phyloP scores from a whole-genome alignment of 2,888 invertebrate species.

The Drosophila yooni region DNA sequence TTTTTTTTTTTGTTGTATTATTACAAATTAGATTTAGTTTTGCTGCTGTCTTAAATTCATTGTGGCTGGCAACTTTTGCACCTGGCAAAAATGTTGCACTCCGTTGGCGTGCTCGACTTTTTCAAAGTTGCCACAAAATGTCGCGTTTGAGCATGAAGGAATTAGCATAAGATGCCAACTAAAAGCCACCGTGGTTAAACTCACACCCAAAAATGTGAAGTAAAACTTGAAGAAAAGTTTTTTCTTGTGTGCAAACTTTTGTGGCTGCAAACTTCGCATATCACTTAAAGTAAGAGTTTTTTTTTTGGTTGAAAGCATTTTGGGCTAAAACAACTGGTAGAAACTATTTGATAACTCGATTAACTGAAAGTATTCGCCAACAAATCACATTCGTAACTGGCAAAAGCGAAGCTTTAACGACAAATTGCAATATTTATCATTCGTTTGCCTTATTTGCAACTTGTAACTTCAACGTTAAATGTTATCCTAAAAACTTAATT shows the following conservation, averaged over 20 bases:
- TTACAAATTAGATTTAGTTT: constrained; percentile 65
- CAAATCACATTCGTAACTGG: background rate
- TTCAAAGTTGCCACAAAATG: constrained; percentile 29
- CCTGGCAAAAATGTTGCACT: constrained; percentile 9
- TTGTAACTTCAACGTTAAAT: background rate
- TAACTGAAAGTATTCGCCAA: background rate
- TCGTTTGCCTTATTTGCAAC: background rate
- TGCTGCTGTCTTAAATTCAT: constrained; percentile 7
- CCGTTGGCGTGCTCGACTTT: background rate
- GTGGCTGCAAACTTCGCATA: constrained; percentile 18
- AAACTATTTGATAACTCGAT: background rate
- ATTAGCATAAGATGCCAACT: constrained; percentile 37
- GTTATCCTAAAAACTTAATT: background rate
- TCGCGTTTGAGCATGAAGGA: constrained; percentile 27
- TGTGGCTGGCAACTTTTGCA: constrained; percentile 6
- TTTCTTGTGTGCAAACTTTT: constrained; percentile 26
- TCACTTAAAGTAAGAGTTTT: constrained; percentile 1
- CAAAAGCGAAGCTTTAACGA: background rate
- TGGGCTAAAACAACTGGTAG: background rate
- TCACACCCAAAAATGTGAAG: constrained; percentile 6
- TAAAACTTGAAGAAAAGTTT: constrained; percentile 29
- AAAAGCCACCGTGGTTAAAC: constrained; percentile 39
- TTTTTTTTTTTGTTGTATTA: background rate
- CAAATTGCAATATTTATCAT: accelerated
- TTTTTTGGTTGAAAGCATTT: background rate